Base-by-base conservation (phyloP, 1,140 invertebrate species). In the Drosophila elegans region DNA sequence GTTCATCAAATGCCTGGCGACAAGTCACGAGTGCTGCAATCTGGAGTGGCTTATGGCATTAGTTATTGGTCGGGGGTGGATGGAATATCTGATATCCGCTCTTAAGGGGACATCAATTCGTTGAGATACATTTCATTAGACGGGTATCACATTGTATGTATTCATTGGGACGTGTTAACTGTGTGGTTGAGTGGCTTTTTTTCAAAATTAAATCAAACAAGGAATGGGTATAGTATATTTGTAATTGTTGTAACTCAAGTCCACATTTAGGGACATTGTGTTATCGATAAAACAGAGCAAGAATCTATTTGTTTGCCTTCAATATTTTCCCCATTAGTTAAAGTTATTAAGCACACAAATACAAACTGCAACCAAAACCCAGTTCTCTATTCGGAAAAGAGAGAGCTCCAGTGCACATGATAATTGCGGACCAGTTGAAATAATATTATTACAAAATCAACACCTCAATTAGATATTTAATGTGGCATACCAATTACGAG, bases 1-100 rank as follows among this genome's bases (percentile, higher is more conserved):
- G 82, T 86, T 76, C 79, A 83, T 86, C 82, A 85, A 82, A 88
- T 82, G 46, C 38, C 66, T 59, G 73, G 59, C 63, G 71, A 75
- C 55, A 64, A 66, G 61, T 68, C 74, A 75, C 60, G 71, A 74
- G 56, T 59, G 44, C 4, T 16, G 67, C 49, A 68, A 69, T 45
- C 48, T 55, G 39, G 54, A 73, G 69, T 74, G 72, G 72, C 57
- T 74, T 63, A 55, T 27, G 48, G 51, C 64, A 71, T 71, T 71
- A 69, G 27, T 52, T 42, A 71, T 71, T 71, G 46, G 16, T 52
- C 38, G 21, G n/a, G 45, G 55, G 78, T 44, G 57, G 39, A 10
- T 29, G 12, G 3, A 32, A 12, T 13, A 25, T 16, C 27, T 12
- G 36, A 16, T 25, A 25, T 16, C 27, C 9, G 36, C 45, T n/a